Percentiles rank a stretch among this genome's conserved stretches.
Evolutionary conservation across 2,888 invertebrate genomes (phyloP).

Genomic region (Gortyna flavago): DNA sequence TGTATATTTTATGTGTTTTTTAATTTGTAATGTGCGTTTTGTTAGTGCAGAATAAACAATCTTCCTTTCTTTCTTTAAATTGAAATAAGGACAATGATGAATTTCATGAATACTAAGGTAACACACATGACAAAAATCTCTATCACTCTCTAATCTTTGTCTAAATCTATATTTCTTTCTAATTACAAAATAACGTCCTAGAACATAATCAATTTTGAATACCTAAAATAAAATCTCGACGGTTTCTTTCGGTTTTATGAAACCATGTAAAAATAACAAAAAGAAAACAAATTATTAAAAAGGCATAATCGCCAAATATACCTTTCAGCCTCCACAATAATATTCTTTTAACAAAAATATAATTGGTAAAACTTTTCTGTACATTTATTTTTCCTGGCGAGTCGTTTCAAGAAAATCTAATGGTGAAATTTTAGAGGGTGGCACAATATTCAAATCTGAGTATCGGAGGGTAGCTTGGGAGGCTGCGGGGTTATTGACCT

Average conservation of each 20-base stretch:
- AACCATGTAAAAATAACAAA: constrained; percentile 24
- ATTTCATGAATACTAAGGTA: not conserved
- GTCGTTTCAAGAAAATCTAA: constrained; percentile 80
- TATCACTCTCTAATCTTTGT: not conserved
- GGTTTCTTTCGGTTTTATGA: not conserved
- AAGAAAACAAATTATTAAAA: constrained; percentile 37
- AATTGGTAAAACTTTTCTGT: constrained; percentile 53
- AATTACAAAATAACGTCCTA: not conserved
- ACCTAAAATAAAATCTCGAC: not conserved
- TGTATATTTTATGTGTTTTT: too few relatives aligned
- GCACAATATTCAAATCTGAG: constrained; percentile 86
- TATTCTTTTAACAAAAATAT: constrained; percentile 37
- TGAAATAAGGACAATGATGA: too few relatives aligned
- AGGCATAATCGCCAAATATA: constrained; percentile 36
- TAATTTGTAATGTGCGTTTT: too few relatives aligned
- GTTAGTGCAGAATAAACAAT: too few relatives aligned
- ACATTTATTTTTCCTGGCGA: constrained; percentile 58
- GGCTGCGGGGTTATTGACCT: constrained; percentile 84
- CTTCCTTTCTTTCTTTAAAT: too few relatives aligned
- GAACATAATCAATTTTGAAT: not conserved
- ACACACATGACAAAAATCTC: not conserved
- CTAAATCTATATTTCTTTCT: not conserved
- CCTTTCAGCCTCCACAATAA: constrained; percentile 19
- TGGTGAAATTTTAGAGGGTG: constrained; percentile 79
- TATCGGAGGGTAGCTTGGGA: constrained; percentile 79